Conservation (phyloP, 2,888 invertebrate genomes). For the Molorchus minor region DNA sequence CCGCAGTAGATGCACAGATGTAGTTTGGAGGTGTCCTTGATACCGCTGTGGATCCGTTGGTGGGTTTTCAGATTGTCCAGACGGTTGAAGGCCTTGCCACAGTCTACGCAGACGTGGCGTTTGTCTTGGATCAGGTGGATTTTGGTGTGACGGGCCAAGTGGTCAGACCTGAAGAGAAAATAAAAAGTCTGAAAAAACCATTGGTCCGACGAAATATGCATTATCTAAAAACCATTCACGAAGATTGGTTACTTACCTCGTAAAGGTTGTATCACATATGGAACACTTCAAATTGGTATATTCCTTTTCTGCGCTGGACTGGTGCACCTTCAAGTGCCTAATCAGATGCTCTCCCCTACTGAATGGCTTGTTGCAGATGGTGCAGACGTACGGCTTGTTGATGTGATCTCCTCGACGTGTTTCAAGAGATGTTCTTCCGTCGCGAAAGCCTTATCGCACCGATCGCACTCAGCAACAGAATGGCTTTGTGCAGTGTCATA, state of each 20-base stretch:
- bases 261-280: constrained; percentile 59
- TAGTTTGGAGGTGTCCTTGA: constrained; percentile 59
- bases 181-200: constrained; percentile 1
- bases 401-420: constrained; percentile 60
- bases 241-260: constrained; percentile 48
- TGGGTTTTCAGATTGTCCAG: constrained; percentile 62
- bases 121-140: constrained; percentile 66
- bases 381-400: constrained; percentile 61
- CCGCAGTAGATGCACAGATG: constrained; percentile 63
- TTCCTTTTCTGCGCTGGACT: constrained; percentile 49
- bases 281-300: constrained; percentile 59
- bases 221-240: not conserved
- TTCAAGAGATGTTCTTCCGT: constrained; percentile 57
- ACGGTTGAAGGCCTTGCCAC: constrained; percentile 71
- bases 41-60: constrained; percentile 60
- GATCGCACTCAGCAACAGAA: constrained; percentile 59
- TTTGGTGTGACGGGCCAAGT: constrained; percentile 71
- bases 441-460: constrained; percentile 60
- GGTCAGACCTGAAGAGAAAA: constrained; percentile 67
- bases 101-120: constrained; percentile 68
- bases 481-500: constrained; percentile 60
- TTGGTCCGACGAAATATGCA: too few relatives aligned
- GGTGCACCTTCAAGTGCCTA: constrained; percentile 60
- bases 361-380: constrained; percentile 60
- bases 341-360: constrained; percentile 62